Evolutionary conservation across 1,140 invertebrate genomes (phyloP).

Genomic region (Pseudoatta argentina): DNA sequence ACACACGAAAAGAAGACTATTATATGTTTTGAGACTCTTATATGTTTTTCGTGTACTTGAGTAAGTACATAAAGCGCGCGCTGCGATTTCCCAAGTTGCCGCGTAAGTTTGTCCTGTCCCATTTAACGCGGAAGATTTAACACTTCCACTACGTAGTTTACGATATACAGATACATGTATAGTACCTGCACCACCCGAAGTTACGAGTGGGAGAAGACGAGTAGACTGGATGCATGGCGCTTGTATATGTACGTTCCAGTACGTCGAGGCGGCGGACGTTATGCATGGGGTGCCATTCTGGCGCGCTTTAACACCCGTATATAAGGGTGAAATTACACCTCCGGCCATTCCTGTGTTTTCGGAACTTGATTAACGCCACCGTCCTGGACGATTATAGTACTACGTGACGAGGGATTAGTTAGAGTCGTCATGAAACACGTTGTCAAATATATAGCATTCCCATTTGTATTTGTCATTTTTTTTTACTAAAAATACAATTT

Average conservation of each 20-base stretch:
- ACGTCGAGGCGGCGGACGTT: constrained; percentile 62
- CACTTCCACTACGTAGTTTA: constrained; percentile 78
- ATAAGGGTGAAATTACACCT: constrained; percentile 78
- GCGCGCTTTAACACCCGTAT: constrained; percentile 79
- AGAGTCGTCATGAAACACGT: constrained; percentile 58
- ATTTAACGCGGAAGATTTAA: constrained; percentile 80
- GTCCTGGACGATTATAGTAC: constrained; percentile 73
- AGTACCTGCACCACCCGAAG: constrained; percentile 64
- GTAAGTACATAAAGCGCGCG: constrained; percentile 62
- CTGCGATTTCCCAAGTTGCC: constrained; percentile 78
- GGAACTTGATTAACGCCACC: constrained; percentile 79
- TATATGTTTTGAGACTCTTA: background rate
- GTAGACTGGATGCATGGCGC: constrained; percentile 52
- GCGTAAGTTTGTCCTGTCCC: constrained; percentile 77
- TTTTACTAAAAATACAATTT: background rate
- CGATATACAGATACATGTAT: constrained; percentile 72
- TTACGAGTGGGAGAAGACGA: constrained; percentile 71
- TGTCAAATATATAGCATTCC: constrained; percentile 27
- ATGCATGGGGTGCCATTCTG: constrained; percentile 79
- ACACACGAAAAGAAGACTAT: background rate
- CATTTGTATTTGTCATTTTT: background rate
- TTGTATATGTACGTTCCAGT: constrained; percentile 37
- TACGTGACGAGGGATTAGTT: constrained; percentile 74
- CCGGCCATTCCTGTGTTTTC: constrained; percentile 78
- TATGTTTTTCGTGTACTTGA: constrained; percentile 52